Conservation (phyloP, 2,888 invertebrate species). For the Periphyllus acericola region DNA sequence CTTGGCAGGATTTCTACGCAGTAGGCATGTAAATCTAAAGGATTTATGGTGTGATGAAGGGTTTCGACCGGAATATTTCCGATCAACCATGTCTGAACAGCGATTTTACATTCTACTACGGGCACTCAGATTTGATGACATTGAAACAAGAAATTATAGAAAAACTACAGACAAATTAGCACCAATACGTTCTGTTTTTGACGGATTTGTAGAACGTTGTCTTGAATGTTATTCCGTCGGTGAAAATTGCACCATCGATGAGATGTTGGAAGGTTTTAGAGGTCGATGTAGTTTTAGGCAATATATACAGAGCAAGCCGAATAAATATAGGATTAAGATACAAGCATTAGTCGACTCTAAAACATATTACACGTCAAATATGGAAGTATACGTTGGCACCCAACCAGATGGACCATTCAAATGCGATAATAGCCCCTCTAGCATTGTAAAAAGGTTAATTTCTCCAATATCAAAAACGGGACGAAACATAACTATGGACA, state of each 20-base stretch:
- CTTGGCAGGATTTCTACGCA: background rate
- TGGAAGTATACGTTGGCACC: too few species aligned
- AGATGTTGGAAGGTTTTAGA: constrained; percentile 12
- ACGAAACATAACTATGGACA: constrained; percentile 46
- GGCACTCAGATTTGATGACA: too few species aligned
- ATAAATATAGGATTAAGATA: too few species aligned
- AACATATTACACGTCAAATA: too few species aligned
- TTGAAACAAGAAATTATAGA: too few species aligned
- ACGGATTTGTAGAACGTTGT: constrained; percentile 10
- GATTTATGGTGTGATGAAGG: constrained; percentile 4
- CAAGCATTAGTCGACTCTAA: too few species aligned
- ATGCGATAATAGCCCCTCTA: constrained; percentile 41
- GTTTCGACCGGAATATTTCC: background rate
- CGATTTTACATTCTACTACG: too few species aligned
- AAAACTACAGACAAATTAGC: constrained; percentile 12
- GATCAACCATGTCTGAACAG: too few species aligned
- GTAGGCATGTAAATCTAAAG: constrained; percentile 22
- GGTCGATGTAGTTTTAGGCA: background rate
- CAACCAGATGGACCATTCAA: too few species aligned
- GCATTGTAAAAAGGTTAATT: too few species aligned
- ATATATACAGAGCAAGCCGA: background rate
- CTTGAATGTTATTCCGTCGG: background rate
- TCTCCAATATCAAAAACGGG: constrained; percentile 7
- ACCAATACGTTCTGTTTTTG: constrained; percentile 3
- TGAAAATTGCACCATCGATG: constrained; percentile 18